phyloP scores from a whole-genome alignment of 2,113 vertebrate species.

The Cynocephalus volans region DNA sequence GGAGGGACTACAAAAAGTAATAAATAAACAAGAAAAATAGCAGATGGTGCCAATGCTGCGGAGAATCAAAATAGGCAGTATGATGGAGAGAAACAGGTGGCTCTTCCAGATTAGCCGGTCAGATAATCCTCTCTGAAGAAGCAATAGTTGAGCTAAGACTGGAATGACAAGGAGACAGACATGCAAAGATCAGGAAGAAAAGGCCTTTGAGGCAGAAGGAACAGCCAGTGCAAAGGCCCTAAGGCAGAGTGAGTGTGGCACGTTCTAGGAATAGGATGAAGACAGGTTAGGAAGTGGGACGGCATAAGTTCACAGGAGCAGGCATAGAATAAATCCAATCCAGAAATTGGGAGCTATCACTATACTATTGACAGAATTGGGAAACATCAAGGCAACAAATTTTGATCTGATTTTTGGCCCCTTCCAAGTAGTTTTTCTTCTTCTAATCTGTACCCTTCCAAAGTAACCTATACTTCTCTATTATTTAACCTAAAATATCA shows the following conservation, averaged over 20 bases:
- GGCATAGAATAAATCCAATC: neutral
- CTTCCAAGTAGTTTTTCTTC: neutral
- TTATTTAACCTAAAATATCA: neutral
- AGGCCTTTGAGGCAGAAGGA: neutral
- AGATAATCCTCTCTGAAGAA: neutral
- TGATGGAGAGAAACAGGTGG: neutral
- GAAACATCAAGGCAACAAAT: neutral
- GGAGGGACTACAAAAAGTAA: neutral
- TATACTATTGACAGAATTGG: neutral
- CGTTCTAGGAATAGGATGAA: neutral
- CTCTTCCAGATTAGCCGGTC: neutral
- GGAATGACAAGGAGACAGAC: neutral
- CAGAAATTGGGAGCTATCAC: neutral
- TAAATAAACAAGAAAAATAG: neutral
- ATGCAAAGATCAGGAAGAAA: neutral
- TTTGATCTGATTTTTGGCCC: constrained; percentile 20
- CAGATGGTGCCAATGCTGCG: neutral
- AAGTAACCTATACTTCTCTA: neutral
- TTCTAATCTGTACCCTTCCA: neutral
- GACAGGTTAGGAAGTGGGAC: neutral
- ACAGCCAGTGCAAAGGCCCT: neutral
- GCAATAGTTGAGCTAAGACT: neutral
- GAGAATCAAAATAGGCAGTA: neutral
- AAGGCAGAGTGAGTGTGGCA: neutral
- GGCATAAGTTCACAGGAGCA: neutral